Evolutionary conservation across 2,797 vertebrate genomes (phyloP), one percentile per base, ranked within the genome.

Genomic region (Pagetopsis macropterus): DNA sequence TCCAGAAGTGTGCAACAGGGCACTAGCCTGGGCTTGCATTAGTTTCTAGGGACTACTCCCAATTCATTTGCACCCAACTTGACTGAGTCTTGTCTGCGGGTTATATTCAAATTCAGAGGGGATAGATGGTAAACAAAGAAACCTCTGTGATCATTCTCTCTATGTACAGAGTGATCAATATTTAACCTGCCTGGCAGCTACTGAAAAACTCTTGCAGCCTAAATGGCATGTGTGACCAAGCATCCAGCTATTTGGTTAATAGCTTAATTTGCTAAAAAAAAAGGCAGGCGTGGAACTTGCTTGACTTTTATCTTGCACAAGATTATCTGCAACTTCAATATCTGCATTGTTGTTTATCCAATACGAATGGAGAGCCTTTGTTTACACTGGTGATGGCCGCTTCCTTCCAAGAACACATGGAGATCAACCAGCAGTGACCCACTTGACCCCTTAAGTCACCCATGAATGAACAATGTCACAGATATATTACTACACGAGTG

Each of bases 161-260:
- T 89, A 46, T 91, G 81, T 90, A 79, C 91, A 84, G n/a, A 85
- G 15, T 2, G 84, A 81, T 86, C 14, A 91, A 94, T 91, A 51
- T 87, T 93, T 92, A 93, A 91, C 89, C 61, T 56, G 70, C 50
- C 9, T 37, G 33, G 33, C 72, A 5, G 72, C 77, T 78, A 65
- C 88, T 81, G 85, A 65, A 76, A 75, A 41, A 54, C 7, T 50
- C 37, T 69, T 57, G 70, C 60, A 71, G 64, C n/a, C 58, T 27
- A 7, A 17, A 49, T 27, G 70, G 65, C 60, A 79, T 68, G 78
- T 21, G 74, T 70, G 68, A 75, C 43, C 58, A 65, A 72, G n/a
- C n/a, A 23, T 41, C 44, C 33, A 71, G 31, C 51, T 62, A 63
- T 76, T 67, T 23, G 52, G 44, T 48, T 27, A 27, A 59, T 10